Evolutionary conservation across 2,888 invertebrate genomes (phyloP).

Genomic region (Elmis aenea): DNA sequence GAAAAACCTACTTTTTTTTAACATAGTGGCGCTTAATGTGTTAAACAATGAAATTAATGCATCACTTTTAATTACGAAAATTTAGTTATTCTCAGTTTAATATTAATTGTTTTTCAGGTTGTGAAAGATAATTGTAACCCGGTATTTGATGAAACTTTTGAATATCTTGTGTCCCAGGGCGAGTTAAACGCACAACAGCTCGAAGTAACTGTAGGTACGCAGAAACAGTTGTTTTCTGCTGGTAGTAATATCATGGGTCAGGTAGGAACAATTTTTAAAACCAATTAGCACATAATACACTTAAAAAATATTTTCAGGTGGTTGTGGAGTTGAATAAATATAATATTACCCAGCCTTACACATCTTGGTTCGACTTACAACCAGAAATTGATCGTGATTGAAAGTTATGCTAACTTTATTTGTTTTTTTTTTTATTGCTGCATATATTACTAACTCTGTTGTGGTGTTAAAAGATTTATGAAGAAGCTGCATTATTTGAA

Average conservation of each 20-base stretch:
- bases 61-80: not conserved
- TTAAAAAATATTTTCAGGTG: constrained; percentile 48
- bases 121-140: constrained; percentile 89
- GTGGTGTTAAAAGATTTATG: no score
- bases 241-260: constrained; percentile 81
- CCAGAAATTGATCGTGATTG: no score
- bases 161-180: constrained; percentile 77
- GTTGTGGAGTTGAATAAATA: constrained; percentile 61
- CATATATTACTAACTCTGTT: no score
- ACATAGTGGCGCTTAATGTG: no score
- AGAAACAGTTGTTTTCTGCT: constrained; percentile 76
- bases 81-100: not conserved
- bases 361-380: constrained; percentile 68
- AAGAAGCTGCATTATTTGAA: no score
- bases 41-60: no score
- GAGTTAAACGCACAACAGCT: constrained; percentile 73
- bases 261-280: constrained; percentile 33
- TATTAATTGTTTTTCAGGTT: constrained; percentile 45
- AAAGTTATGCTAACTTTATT: no score
- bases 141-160: constrained; percentile 85
- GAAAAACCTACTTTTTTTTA: no score
- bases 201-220: constrained; percentile 83
- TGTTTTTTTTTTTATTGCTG: no score
- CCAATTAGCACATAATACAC: no score
- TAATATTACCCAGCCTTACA: constrained; percentile 63